These are phyloP conservation scores for Xylophagus ater DNA, from an alignment of 2,888 invertebrate species.

Conservation along the genomic window DNA sequence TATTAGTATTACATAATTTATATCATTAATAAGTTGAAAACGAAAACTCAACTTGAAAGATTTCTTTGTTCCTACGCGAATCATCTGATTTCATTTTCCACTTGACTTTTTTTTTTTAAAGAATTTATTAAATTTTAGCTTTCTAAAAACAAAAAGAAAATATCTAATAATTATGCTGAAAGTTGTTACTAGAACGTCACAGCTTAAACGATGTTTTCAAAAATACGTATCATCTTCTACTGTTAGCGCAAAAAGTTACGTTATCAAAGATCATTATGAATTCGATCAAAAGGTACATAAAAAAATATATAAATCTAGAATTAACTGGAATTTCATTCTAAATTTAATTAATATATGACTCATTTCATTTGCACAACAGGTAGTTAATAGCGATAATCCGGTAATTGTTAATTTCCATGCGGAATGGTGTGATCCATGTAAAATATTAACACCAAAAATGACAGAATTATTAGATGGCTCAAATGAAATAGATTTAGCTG, in stretches of 20 bases:
- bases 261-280: conserved; percentile 63
- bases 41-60: too few species aligned
- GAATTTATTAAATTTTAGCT: too few species aligned
- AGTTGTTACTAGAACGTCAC: conserved; percentile 2
- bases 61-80: too few species aligned
- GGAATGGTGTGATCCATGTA: conserved; percentile 85
- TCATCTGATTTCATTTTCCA: too few species aligned
- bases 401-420: conserved; percentile 89
- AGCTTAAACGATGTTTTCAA: conserved; percentile 2
- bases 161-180: too few species aligned
- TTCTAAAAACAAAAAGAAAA: too few species aligned
- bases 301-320: not conserved
- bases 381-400: conserved; percentile 71
- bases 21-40: too few species aligned
- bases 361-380: conserved; percentile 37
- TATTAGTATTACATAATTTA: too few species aligned
- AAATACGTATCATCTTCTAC: conserved; percentile 19
- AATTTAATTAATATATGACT: not conserved
- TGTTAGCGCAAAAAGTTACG: conserved; percentile 28
- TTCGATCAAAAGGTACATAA: conserved; percentile 70
- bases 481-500: conserved; percentile 61
- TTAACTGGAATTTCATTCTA: not conserved
- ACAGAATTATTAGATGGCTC: conserved; percentile 63
- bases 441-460: conserved; percentile 73
- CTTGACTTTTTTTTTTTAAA: too few species aligned